phyloP scores from a whole-genome alignment of 2,888 invertebrate genomes.

The Nomada fucata region DNA sequence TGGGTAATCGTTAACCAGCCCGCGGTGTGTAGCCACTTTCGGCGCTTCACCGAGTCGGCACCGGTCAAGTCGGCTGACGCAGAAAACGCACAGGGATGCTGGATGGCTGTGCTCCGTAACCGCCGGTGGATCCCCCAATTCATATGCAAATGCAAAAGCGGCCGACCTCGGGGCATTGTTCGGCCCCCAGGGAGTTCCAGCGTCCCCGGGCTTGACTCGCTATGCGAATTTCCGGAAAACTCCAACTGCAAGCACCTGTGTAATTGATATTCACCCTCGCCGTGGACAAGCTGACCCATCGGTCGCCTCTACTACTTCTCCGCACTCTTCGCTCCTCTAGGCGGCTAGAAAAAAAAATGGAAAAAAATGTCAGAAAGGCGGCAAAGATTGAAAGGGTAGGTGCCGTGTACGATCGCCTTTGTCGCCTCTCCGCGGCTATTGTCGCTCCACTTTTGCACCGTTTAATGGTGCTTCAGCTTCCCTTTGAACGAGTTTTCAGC shows the following conservation, averaged over 20 bases:
- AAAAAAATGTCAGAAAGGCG: slow-evolving; percentile 14
- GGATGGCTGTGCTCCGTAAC: slow-evolving; percentile 38
- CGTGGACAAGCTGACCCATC: background rate
- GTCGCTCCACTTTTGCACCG: slow-evolving; percentile 59
- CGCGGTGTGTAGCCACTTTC: slow-evolving; percentile 61
- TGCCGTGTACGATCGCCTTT: slow-evolving; percentile 59
- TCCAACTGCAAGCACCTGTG: slow-evolving; percentile 76
- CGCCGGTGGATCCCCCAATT: slow-evolving; percentile 75
- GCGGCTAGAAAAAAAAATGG: slow-evolving; percentile 18
- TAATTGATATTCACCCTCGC: slow-evolving; percentile 81
- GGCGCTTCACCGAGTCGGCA: slow-evolving; percentile 1
- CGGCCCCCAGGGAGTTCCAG: slow-evolving; percentile 73
- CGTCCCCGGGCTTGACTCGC: slow-evolving; percentile 82
- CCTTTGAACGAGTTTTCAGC: slow-evolving; percentile 54
- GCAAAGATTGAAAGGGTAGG: slow-evolving; percentile 12
- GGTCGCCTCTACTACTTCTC: background rate
- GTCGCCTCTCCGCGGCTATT: slow-evolving; percentile 59
- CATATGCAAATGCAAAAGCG: slow-evolving; percentile 83
- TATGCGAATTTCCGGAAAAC: slow-evolving; percentile 83
- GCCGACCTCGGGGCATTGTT: slow-evolving; percentile 80
- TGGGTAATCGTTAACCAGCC: slow-evolving; percentile 62
- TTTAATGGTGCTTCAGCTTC: slow-evolving; percentile 66
- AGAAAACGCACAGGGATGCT: slow-evolving; percentile 15
- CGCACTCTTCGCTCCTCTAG: slow-evolving; percentile 20
- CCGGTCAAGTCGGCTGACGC: background rate